Evolutionary conservation across 2,888 invertebrate species (phyloP).

Genomic region (Drymonia ruficornis): DNA sequence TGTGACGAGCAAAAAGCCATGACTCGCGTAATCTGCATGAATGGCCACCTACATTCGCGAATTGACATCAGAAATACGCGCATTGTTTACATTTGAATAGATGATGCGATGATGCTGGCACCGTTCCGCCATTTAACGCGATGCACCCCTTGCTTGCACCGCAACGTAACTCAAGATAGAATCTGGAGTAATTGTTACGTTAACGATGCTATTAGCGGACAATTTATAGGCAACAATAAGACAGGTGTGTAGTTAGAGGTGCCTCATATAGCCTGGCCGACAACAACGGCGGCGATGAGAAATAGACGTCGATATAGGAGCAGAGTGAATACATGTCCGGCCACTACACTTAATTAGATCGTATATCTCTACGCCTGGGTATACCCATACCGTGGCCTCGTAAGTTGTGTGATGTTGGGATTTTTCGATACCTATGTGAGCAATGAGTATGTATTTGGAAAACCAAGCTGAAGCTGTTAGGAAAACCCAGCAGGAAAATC

Average conservation of each 20-base stretch:
- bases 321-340: slow-evolving; percentile 64
- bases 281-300: slow-evolving; percentile 58
- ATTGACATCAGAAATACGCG: slow-evolving; percentile 49
- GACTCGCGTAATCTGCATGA: slow-evolving; percentile 35
- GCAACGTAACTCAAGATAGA: slow-evolving; percentile 59
- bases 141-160: slow-evolving; percentile 52
- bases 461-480: not conserved
- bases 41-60: slow-evolving; percentile 18
- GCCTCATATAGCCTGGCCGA: slow-evolving; percentile 45
- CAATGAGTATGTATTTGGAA: not conserved
- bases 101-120: slow-evolving; percentile 46
- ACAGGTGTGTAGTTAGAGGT: slow-evolving; percentile 48
- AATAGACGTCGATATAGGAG: slow-evolving; percentile 62
- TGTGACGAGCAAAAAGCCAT: slow-evolving; percentile 43
- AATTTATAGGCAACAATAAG: slow-evolving; percentile 58
- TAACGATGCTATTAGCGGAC: slow-evolving; percentile 56
- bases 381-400: not conserved
- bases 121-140: slow-evolving; percentile 46
- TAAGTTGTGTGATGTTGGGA: not conserved
- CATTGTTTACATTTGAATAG: slow-evolving; percentile 44
- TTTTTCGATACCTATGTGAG: not conserved
- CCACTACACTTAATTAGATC: slow-evolving; percentile 60
- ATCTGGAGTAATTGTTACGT: slow-evolving; percentile 60
- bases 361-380: slow-evolving; percentile 52
- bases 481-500: not conserved